Conservation (phyloP, 2,888 invertebrate species). For the Nematopogon swammerdamellus region DNA sequence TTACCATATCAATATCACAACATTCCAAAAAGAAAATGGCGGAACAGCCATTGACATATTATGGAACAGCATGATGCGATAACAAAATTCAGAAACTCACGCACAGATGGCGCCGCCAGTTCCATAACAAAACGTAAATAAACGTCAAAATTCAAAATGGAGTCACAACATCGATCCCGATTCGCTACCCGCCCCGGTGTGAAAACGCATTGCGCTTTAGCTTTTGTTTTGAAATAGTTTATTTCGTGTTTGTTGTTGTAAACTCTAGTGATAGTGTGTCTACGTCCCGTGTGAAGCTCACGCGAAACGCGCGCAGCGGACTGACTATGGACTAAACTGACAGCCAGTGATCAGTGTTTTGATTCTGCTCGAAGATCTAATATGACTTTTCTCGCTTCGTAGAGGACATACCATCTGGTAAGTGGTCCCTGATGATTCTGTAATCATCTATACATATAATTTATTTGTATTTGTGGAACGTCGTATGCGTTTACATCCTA, state of each 20-base stretch:
- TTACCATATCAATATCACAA: too few species aligned
- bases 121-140: slow-evolving; percentile 1
- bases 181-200: not conserved
- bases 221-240: not conserved
- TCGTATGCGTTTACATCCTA: too few species aligned
- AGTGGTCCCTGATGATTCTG: not conserved
- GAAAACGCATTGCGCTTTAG: not conserved
- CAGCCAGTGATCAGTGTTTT: not conserved
- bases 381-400: not conserved
- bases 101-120: not conserved
- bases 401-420: not conserved
- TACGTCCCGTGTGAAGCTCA: not conserved
- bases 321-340: not conserved
- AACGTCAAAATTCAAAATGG: slow-evolving; percentile 2
- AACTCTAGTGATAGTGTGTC: not conserved
- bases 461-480: too few species aligned
- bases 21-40: too few species aligned
- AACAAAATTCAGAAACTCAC: not conserved
- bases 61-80: too few species aligned
- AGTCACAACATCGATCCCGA: not conserved
- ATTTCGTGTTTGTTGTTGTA: not conserved
- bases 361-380: not conserved
- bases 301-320: not conserved
- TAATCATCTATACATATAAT: too few species aligned
- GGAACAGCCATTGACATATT: too few species aligned